Percentiles rank a stretch among this genome's conserved stretches.
Conservation (phyloP, 1,140 invertebrate species). For the Cotesia vestalis region DNA sequence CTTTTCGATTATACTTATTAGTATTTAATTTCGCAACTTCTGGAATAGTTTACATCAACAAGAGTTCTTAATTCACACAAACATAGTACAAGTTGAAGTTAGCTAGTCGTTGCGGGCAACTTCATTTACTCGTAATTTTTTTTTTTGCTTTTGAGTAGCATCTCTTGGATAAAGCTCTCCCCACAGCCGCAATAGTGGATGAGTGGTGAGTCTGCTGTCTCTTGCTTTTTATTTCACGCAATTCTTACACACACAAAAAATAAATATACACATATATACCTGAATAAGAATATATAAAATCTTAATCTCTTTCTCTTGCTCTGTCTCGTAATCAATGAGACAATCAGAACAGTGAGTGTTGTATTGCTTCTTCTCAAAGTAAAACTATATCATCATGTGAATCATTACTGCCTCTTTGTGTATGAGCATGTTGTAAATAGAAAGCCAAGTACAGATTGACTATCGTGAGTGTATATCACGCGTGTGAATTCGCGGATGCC, state of each 20-base stretch:
- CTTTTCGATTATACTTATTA: background rate
- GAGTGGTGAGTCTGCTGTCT: slow-evolving; percentile 33
- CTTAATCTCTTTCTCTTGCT: slow-evolving; percentile 6
- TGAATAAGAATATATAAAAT: background rate
- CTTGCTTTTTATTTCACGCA: slow-evolving; percentile 22
- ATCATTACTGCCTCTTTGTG: slow-evolving; percentile 20
- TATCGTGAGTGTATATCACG: slow-evolving; percentile 29
- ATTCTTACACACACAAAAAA: background rate
- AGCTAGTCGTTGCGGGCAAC: slow-evolving; percentile 22
- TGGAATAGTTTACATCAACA: background rate
- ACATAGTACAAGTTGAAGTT: background rate
- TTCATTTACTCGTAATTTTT: slow-evolving; percentile 12
- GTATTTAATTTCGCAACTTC: background rate
- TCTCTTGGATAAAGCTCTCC: slow-evolving; percentile 12
- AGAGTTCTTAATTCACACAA: background rate
- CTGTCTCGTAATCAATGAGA: slow-evolving; percentile 4
- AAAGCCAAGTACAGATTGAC: slow-evolving; percentile 16
- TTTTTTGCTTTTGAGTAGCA: background rate
- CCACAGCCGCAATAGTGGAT: slow-evolving; percentile 29
- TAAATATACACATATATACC: background rate
- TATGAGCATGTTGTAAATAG: slow-evolving; percentile 34
- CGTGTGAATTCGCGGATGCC: slow-evolving; percentile 35
- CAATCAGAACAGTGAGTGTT: slow-evolving; percentile 12
- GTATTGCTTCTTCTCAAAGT: slow-evolving; percentile 4
- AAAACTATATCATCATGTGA: slow-evolving; percentile 18